These are phyloP conservation scores for Chlorocebus sabaeus DNA, from an alignment of 2,113 vertebrate species.

Conservation along the genomic window DNA sequence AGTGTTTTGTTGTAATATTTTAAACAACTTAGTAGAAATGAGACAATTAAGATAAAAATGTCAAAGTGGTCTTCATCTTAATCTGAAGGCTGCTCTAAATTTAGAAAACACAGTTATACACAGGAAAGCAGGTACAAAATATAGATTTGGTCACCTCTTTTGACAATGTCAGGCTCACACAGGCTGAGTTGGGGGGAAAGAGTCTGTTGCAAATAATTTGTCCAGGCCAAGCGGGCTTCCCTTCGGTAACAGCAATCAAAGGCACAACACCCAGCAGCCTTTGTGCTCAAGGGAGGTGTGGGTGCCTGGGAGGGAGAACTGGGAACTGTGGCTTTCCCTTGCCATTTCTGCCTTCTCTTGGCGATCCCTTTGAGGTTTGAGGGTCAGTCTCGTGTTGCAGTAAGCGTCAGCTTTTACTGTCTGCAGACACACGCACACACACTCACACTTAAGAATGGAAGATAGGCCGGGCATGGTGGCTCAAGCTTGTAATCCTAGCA, in stretches of 20 bases:
- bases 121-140: neutral
- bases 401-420: neutral
- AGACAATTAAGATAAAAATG: constrained; percentile 66
- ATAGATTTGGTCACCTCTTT: neutral
- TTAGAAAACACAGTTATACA: neutral
- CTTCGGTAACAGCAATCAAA: rapidly evolving
- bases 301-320: rapidly evolving
- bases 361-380: neutral
- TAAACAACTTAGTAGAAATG: constrained; percentile 15
- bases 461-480: neutral
- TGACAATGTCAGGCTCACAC: rapidly evolving
- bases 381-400: neutral
- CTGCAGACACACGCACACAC: neutral
- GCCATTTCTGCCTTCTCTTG: neutral
- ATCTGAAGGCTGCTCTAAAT: constrained; percentile 43
- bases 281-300: rapidly evolving
- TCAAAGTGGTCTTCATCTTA: neutral
- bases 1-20: neutral
- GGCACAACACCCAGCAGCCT: rapidly evolving
- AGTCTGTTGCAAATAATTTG: rapidly evolving
- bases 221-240: rapidly evolving
- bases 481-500: too few species aligned
- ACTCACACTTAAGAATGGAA: too few species aligned
- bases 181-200: rapidly evolving
- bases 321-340: too few species aligned